Evolutionary conservation across 2,113 vertebrate species (phyloP), one percentile per base, ranked within the genome.

Genomic region (Piaya cayana): DNA sequence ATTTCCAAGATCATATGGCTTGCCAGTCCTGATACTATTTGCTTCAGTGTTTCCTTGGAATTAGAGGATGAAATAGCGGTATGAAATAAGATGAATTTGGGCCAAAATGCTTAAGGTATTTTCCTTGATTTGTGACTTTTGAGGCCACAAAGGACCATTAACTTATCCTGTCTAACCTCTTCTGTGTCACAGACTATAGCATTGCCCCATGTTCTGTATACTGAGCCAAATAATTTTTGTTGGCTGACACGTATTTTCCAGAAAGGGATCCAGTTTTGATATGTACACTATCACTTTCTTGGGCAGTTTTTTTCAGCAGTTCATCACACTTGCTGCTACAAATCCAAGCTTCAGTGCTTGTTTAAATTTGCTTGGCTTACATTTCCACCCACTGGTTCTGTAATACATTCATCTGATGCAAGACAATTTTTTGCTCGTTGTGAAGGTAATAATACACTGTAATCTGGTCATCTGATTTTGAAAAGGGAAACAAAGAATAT

Each of bases 381-480:
- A 67, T 95, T 93, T 93, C 85, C 64, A 90, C 85, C 85, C 92
- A 94, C 94, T 71, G 76, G 86, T 93, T 95, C 71, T 95, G 82
- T 70, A 91, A 91, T 78, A 81, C 39, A 43, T 70, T 81, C 77
- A 68, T 93, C 68, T 90, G 80, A 96, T 92, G 77, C 56, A 78
- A 95, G 60, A 60, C 52, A 32, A 17, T 82, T 83, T 68, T 83
- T 88, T 60, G 25, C 59, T 83, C 80, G 42, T 85, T 90, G 37
- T 90, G 90, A 94, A 93, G 68, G 75, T 92, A 96, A 82, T 94
- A 88, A 86, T 80, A 56, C 78, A 77, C 63, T 70, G 63, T 74
- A 94, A 90, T 94, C 56, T 75, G 85, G 78, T 71, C 74, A 50
- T 72, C 59, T 90, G 59, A 6, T 87, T 94, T 93, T 90, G 68